Base-by-base conservation (phyloP, 2,113 vertebrate genomes). In the Corapipo altera region DNA sequence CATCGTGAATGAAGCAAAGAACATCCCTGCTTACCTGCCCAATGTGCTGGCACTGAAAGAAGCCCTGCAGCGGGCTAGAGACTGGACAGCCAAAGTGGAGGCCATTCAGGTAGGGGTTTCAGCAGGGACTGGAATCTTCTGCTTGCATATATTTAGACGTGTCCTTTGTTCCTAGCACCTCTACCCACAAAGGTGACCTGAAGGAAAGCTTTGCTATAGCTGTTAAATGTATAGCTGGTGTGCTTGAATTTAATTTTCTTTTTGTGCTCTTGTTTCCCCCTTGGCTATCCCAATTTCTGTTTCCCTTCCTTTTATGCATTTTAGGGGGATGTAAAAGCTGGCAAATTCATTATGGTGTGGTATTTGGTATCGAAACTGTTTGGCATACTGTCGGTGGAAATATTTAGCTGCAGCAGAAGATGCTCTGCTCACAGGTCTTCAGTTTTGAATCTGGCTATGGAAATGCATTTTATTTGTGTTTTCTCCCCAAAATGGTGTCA, bases 11-110 rank as follows among this genome's bases (percentile, higher is more conserved):
- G 99, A 99, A 97, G 99, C 99, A 8, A 98, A 98, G 96, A 99
- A 99, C 97, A 99, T 99, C 97, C 99, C 99, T 81, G 99, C 99
- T 7, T 99, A 99, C 96, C 97, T 99, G 27, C 99, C 99, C 51
- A 99, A 99, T 70, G 98, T 99, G 58, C 94, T 99, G 94, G 98
- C 99, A 37, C 98, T 99, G 62, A 98, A 99, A 95, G 99, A 99
- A 83, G 99, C 99, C 35, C 97, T 99, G 55, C 99, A 99, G 80
- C 99, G 99, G 93, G 99, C 99, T 84, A 99, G 98, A 97, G 99
- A 99, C 82, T 99, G 99, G 99, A 99, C 98, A 12, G 70, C 98
- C 48, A 99, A 99, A 97, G 99, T 99, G 94, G 99, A 99, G 91
- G 98, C 99, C 92, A 98, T 99, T 96, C 99, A 99, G 99, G 99